phyloP scores from a whole-genome alignment of 2,888 invertebrate species.

The Dyspetes luteomarginatus region DNA sequence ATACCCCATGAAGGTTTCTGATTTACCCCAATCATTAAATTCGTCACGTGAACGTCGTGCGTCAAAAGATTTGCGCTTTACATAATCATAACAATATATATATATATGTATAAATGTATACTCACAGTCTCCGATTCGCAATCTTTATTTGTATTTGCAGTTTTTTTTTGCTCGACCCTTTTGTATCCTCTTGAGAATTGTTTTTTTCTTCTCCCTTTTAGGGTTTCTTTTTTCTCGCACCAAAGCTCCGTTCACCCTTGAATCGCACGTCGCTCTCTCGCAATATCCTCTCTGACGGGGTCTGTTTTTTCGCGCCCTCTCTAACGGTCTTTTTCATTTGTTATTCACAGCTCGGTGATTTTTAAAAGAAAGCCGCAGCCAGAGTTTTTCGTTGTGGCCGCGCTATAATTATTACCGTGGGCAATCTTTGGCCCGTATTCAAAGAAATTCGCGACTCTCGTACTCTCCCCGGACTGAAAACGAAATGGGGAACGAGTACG shows the following conservation, averaged over 20 bases:
- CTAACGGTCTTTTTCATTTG: conserved; percentile 73
- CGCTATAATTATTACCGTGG: conserved; percentile 77
- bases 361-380: conserved; percentile 70
- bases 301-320: conserved; percentile 7
- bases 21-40: too few species aligned
- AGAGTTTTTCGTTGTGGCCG: conserved; percentile 38
- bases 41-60: too few species aligned
- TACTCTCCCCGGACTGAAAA: conserved; percentile 35
- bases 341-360: conserved; percentile 75
- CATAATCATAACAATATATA: too few species aligned
- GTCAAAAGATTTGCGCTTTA: too few species aligned
- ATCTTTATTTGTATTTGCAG: background rate
- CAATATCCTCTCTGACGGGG: conserved; percentile 14
- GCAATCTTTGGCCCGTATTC: conserved; percentile 76
- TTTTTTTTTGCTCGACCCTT: conserved; percentile 13
- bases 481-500: conserved; percentile 33
- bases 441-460: conserved; percentile 70
- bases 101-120: too few species aligned
- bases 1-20: too few species aligned
- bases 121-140: too few species aligned
- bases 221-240: conserved; percentile 14
- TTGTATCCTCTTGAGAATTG: conserved; percentile 30
- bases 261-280: conserved; percentile 36
- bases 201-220: conserved; percentile 20
- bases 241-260: conserved; percentile 38